Percentiles rank a stretch among this genome's conserved stretches.
These are phyloP conservation scores for Leptothorax acervorum DNA, from an alignment of 2,888 invertebrate genomes.

Conservation along the genomic window DNA sequence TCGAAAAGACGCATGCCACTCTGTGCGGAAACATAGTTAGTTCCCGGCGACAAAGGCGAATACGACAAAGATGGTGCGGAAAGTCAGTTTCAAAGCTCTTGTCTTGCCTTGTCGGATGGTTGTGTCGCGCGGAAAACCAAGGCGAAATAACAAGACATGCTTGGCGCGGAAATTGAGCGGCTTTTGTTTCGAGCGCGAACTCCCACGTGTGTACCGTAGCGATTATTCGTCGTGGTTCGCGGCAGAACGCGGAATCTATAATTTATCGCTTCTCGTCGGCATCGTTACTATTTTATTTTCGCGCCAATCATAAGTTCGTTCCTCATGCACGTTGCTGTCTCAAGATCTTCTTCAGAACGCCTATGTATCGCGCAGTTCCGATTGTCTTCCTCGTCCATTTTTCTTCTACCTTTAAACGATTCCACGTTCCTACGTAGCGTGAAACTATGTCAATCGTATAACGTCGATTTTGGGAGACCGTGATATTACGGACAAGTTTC, in stretches of 20 bases:
- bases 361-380: not conserved
- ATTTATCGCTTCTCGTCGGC: not conserved
- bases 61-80: conserved; percentile 47
- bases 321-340: not conserved
- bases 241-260: not conserved
- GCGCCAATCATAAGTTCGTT: not conserved
- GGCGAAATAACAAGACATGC: conserved; percentile 25
- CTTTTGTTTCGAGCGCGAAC: conserved; percentile 16
- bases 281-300: not conserved
- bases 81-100: conserved; percentile 59
- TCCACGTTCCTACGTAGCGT: not conserved
- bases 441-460: not conserved
- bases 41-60: conserved; percentile 42
- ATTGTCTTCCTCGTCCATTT: not conserved
- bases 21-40: conserved; percentile 61
- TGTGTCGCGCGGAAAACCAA: conserved; percentile 29
- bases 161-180: conserved; percentile 27
- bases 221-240: not conserved
- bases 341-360: not conserved
- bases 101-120: not conserved
- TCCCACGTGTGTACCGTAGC: not conserved
- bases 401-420: not conserved
- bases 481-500: conserved; percentile 28
- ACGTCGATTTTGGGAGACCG: conserved; percentile 21
- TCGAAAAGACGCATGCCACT: conserved; percentile 55